phyloP scores from a whole-genome alignment of 2,888 invertebrate species.

The Euplexia lucipara region DNA sequence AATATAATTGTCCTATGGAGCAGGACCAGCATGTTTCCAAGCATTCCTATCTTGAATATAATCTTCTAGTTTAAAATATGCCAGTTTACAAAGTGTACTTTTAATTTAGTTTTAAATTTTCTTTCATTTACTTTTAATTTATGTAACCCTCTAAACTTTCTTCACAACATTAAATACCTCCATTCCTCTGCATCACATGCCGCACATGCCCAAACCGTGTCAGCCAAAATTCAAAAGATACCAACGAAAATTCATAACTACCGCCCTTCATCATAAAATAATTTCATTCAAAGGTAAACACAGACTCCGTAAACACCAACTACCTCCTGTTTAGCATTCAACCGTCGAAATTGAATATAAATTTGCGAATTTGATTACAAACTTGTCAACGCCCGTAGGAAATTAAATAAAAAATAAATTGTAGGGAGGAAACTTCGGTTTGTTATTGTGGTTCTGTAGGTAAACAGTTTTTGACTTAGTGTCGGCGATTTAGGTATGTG shows the following conservation, averaged over 20 bases:
- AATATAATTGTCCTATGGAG: too few species aligned
- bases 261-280: slow-evolving; percentile 20
- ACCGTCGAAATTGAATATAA: slow-evolving; percentile 62
- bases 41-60: too few species aligned
- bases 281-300: slow-evolving; percentile 45
- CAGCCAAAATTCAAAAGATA: slow-evolving; percentile 4
- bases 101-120: too few species aligned
- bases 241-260: slow-evolving; percentile 27
- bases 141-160: too few species aligned
- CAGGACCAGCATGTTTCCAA: too few species aligned
- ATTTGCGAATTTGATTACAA: slow-evolving; percentile 63
- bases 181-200: too few species aligned
- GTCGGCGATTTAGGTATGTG: too few species aligned
- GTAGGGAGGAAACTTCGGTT: background rate
- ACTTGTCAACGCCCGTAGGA: slow-evolving; percentile 57
- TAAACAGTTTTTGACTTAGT: background rate
- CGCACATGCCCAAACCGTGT: too few species aligned
- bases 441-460: slow-evolving; percentile 46
- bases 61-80: too few species aligned
- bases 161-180: too few species aligned
- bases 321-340: slow-evolving; percentile 55
- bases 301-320: slow-evolving; percentile 30
- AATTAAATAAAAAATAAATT: slow-evolving; percentile 58
- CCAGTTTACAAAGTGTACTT: too few species aligned
- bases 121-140: too few species aligned